Evolutionary conservation across 2,797 vertebrate species (phyloP).

Genomic region (Apodemus agrarius): DNA sequence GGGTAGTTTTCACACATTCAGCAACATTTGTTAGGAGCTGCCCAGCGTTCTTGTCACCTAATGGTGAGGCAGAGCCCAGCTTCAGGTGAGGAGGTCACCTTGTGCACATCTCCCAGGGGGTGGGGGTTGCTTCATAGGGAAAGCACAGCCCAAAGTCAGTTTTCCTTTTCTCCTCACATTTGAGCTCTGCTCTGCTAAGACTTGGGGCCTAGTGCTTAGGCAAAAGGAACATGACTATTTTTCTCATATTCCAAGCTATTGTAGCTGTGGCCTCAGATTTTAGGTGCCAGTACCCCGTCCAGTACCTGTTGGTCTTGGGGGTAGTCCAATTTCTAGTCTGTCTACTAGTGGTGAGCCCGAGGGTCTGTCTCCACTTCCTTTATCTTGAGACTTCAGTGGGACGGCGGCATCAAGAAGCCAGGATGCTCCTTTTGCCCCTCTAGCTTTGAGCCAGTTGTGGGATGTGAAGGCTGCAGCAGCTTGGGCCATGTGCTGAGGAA

Average conservation of each 20-base stretch:
- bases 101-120: neutral
- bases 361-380: no score
- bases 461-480: neutral
- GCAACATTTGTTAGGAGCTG: conserved; percentile 65
- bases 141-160: neutral
- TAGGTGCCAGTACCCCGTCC: neutral
- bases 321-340: neutral
- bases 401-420: neutral
- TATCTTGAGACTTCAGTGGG: conserved; percentile 43
- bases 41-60: conserved; percentile 29
- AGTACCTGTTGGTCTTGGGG: neutral
- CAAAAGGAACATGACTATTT: neutral
- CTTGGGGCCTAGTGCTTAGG: neutral
- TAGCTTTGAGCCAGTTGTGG: neutral
- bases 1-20: conserved; percentile 65
- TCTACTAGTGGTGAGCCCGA: neutral
- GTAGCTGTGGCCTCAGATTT: neutral
- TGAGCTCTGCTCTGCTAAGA: neutral
- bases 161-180: neutral
- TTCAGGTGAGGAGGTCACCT: conserved; percentile 65
- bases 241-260: neutral
- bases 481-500: neutral
- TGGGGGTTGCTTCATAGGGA: neutral
- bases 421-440: neutral
- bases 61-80: conserved; percentile 13